These are phyloP conservation scores for Ailuropoda melanoleuca DNA, from an alignment of 2,113 vertebrate genomes.

Conservation along the genomic window DNA sequence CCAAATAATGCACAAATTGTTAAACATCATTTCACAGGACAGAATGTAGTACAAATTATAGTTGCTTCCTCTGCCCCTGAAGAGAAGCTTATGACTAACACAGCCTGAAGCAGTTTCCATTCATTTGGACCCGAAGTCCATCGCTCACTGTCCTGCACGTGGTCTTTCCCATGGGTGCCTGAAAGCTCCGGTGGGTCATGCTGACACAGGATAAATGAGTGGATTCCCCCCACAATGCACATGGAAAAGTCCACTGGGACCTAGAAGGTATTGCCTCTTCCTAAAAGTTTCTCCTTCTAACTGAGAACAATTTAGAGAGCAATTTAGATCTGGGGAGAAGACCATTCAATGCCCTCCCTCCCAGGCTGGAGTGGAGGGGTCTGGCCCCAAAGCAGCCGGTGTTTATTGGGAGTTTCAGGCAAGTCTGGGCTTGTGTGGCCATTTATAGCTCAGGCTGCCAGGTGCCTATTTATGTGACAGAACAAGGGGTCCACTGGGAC, in stretches of 20 bases:
- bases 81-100: not conserved
- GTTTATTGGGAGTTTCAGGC: slow-evolving; percentile 49
- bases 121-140: not conserved
- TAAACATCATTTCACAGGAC: not conserved
- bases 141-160: accelerated
- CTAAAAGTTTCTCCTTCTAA: not conserved
- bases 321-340: not conserved
- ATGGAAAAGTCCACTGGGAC: not conserved
- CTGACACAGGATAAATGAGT: accelerated
- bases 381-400: not conserved
- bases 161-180: not conserved
- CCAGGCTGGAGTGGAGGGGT: accelerated
- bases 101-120: not conserved
- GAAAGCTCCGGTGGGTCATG: accelerated
- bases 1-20: not conserved
- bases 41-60: not conserved
- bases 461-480: slow-evolving; percentile 50
- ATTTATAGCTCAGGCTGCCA: slow-evolving; percentile 44
- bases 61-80: not conserved
- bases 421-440: not conserved
- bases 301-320: not conserved
- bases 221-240: accelerated
- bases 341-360: not conserved
- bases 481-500: not conserved
- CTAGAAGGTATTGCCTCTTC: not conserved